phyloP scores from a whole-genome alignment of 2,113 vertebrate species.

The Cephalopholis sonnerati region DNA sequence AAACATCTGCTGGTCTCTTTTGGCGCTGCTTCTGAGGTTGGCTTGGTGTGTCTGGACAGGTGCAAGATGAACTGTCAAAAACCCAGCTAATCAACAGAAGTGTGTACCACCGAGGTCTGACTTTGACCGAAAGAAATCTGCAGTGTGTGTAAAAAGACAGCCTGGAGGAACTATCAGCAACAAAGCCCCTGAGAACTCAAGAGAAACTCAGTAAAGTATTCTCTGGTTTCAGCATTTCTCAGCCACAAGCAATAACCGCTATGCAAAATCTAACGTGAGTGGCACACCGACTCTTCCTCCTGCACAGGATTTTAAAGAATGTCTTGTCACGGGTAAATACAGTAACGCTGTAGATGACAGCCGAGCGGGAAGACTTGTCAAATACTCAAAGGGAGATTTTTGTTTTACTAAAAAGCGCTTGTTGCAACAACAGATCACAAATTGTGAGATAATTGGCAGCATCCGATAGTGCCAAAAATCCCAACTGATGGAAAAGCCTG shows the following conservation, averaged over 20 bases:
- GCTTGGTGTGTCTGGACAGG: not conserved
- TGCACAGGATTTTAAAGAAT: not conserved
- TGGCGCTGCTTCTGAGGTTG: not conserved
- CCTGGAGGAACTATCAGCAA: slow-evolving; percentile 28
- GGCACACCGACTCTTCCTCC: slow-evolving; percentile 2
- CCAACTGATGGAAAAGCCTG: not conserved
- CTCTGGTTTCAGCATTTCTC: slow-evolving; percentile 36
- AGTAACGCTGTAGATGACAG: not conserved
- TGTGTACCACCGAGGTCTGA: slow-evolving; percentile 3
- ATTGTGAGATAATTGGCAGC: slow-evolving; percentile 11
- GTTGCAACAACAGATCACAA: slow-evolving; percentile 12
- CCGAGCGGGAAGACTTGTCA: slow-evolving; percentile 23
- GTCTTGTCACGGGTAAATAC: not conserved
- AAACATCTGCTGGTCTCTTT: not conserved
- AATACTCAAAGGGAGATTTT: slow-evolving; percentile 17
- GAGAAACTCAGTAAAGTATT: slow-evolving; percentile 47
- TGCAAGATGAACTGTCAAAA: not conserved
- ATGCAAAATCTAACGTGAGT: slow-evolving; percentile 27
- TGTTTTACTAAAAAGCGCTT: slow-evolving; percentile 1
- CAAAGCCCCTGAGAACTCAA: slow-evolving; percentile 13
- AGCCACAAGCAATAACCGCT: slow-evolving; percentile 14
- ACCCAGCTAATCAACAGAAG: not conserved
- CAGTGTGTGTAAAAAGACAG: slow-evolving; percentile 37
- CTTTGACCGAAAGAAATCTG: slow-evolving; percentile 31
- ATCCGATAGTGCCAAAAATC: not conserved